phyloP scores from a whole-genome alignment of 2,797 vertebrate species.

The Sarcoramphus papa region DNA sequence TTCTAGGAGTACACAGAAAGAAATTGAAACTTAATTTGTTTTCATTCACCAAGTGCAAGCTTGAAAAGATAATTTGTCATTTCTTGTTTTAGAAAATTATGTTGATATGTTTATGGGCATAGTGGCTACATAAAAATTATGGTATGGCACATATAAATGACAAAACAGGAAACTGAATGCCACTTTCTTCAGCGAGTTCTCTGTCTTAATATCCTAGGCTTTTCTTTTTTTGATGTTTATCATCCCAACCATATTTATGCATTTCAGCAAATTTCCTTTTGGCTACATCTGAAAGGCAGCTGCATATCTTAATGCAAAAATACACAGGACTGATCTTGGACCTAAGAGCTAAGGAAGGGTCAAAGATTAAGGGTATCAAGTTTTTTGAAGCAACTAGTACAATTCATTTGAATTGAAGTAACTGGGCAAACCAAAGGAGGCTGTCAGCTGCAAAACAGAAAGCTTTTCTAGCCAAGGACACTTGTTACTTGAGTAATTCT shows the following conservation, averaged over 20 bases:
- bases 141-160: constrained; percentile 56
- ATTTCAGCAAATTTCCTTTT: constrained; percentile 69
- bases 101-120: constrained; percentile 62
- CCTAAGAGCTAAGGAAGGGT: neutral
- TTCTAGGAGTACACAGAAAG: constrained; percentile 50
- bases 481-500: neutral
- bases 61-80: constrained; percentile 70
- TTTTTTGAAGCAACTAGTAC: neutral
- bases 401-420: neutral
- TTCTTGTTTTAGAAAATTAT: constrained; percentile 64
- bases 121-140: constrained; percentile 58
- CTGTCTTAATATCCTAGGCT: constrained; percentile 56
- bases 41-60: constrained; percentile 64
- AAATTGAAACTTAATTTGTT: constrained; percentile 72
- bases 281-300: constrained; percentile 63
- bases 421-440: neutral
- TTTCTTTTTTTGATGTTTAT: constrained; percentile 66
- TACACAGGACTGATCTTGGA: constrained; percentile 37
- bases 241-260: constrained; percentile 66
- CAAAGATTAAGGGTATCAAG: neutral
- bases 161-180: constrained; percentile 70
- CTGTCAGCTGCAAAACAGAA: neutral
- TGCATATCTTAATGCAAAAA: constrained; percentile 45
- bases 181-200: constrained; percentile 41
- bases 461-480: neutral